phyloP scores from a whole-genome alignment of 2,797 vertebrate genomes.

The Halcyon badia region DNA sequence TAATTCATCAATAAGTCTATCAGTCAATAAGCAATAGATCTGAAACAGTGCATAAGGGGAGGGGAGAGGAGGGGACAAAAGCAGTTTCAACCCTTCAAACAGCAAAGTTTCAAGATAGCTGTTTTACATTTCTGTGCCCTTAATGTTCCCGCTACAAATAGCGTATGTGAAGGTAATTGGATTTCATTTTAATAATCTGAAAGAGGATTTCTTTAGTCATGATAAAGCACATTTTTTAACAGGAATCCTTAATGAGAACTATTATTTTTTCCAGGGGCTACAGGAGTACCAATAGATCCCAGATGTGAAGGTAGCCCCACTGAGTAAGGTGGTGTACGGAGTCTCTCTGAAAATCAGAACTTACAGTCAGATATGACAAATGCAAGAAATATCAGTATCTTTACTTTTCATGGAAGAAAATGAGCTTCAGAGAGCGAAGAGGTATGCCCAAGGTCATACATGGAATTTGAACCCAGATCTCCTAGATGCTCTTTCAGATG shows the following conservation, averaged over 20 bases:
- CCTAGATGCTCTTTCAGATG: not conserved
- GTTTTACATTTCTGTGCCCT: not conserved
- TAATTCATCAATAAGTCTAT: slow-evolving; percentile 61
- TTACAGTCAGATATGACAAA: not conserved
- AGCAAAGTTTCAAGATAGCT: slow-evolving; percentile 35
- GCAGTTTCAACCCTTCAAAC: not conserved
- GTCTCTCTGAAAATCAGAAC: not conserved
- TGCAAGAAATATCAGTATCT: not conserved
- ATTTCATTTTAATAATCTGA: slow-evolving; percentile 40
- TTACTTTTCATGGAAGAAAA: not conserved
- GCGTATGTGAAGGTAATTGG: not conserved
- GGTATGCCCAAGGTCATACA: not conserved
- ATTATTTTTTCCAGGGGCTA: not conserved
- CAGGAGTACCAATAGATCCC: not conserved
- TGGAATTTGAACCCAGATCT: not conserved
- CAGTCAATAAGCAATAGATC: slow-evolving; percentile 46
- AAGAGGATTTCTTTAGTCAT: not conserved
- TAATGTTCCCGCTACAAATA: not conserved
- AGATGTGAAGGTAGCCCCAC: not conserved
- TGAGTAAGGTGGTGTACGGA: not conserved
- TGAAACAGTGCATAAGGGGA: not conserved
- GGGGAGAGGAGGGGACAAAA: not conserved
- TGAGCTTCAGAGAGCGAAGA: not conserved
- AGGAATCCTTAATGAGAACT: not conserved
- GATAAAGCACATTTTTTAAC: slow-evolving; percentile 24